phyloP scores from a whole-genome alignment of 2,888 invertebrate species.

The Aleiodes testaceus region DNA sequence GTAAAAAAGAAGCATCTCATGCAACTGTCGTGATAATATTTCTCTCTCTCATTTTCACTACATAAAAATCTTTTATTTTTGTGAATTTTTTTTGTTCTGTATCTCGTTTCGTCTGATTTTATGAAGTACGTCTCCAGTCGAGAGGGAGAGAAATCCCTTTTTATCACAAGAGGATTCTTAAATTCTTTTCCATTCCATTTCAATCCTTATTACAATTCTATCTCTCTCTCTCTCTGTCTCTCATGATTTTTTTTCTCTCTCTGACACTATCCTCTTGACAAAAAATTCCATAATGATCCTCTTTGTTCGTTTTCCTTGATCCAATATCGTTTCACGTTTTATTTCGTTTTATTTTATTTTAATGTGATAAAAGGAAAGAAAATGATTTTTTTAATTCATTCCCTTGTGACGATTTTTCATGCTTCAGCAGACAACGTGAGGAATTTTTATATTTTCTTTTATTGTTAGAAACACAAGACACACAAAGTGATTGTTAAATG shows the following conservation, averaged over 20 bases:
- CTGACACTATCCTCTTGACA: slow-evolving; percentile 29
- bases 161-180: slow-evolving; percentile 40
- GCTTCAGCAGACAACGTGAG: slow-evolving; percentile 21
- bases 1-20: slow-evolving; percentile 56
- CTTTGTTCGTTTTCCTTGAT: slow-evolving; percentile 29
- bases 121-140: slow-evolving; percentile 31
- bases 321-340: slow-evolving; percentile 27
- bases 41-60: slow-evolving; percentile 43
- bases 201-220: slow-evolving; percentile 31
- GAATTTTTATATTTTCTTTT: slow-evolving; percentile 10
- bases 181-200: slow-evolving; percentile 32
- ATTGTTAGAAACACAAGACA: slow-evolving; percentile 26
- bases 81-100: slow-evolving; percentile 44
- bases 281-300: slow-evolving; percentile 25
- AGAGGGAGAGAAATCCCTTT: slow-evolving; percentile 28
- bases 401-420: slow-evolving; percentile 28
- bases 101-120: slow-evolving; percentile 37
- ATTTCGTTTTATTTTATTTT: neutral
- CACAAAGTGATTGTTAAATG: slow-evolving; percentile 24
- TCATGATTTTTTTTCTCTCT: slow-evolving; percentile 5
- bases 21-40: slow-evolving; percentile 60
- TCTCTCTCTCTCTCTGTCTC: slow-evolving; percentile 23
- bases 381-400: slow-evolving; percentile 29
- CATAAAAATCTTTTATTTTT: neutral
- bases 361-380: slow-evolving; percentile 21